Conservation (phyloP, 2,888 invertebrate genomes). For the Acanthacorydalis orientalis region DNA sequence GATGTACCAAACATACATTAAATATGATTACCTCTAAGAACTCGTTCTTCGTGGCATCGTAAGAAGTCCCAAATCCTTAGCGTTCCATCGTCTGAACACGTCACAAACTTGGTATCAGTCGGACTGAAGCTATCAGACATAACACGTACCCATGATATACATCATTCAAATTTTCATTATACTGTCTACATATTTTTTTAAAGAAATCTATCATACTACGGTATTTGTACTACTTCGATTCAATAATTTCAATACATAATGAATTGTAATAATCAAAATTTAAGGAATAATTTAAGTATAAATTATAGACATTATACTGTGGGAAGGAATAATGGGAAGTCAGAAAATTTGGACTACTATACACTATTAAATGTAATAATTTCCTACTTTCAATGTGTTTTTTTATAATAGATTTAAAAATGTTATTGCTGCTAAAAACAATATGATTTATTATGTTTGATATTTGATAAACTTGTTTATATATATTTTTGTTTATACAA, state of each 20-base stretch:
- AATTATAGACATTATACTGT: no score
- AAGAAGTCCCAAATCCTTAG: slow-evolving; percentile 98
- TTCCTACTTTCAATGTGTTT: no score
- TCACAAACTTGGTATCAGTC: slow-evolving; percentile 95
- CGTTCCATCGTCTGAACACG: slow-evolving; percentile 98
- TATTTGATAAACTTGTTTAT: no score
- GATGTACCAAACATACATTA: slow-evolving; percentile 1
- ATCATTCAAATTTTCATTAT: background rate
- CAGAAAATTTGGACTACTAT: no score
- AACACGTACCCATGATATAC: background rate
- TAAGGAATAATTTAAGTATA: background rate
- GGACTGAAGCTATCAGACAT: slow-evolving; percentile 80
- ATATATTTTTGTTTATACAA: no score
- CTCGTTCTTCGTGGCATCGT: slow-evolving; percentile 89
- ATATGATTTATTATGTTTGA: no score
- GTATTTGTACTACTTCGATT: background rate
- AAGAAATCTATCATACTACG: background rate
- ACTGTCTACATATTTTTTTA: background rate
- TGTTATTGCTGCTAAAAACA: no score
- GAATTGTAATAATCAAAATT: background rate
- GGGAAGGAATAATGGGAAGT: no score
- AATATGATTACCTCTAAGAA: slow-evolving; percentile 50
- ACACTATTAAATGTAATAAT: no score
- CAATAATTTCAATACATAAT: slow-evolving; percentile 1
- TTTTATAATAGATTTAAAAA: no score